These are phyloP conservation scores for Brachionus plicatilis DNA, from an alignment of 1,140 invertebrate genomes.

Conservation along the genomic window DNA sequence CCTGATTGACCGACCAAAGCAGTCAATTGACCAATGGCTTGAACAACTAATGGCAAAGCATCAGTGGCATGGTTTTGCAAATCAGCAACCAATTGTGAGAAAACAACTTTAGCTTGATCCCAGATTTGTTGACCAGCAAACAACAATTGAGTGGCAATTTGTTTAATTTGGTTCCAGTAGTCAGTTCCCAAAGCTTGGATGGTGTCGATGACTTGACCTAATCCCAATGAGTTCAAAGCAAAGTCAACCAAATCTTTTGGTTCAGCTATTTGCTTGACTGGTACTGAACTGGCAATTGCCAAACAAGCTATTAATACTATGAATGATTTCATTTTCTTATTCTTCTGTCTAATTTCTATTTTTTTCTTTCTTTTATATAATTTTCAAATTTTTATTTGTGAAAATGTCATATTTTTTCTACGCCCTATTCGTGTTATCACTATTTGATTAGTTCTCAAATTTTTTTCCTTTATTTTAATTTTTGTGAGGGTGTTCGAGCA, in stretches of 20 bases:
- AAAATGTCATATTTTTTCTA: not conserved
- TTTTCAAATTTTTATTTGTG: not conserved
- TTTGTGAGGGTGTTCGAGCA: not conserved
- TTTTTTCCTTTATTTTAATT: not conserved
- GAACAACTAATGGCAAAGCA: not conserved
- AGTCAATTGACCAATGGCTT: not conserved
- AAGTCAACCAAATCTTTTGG: not conserved
- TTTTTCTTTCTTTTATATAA: not conserved
- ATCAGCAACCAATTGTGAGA: not conserved
- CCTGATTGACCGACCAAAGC: not conserved
- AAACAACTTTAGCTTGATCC: not conserved
- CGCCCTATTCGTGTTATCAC: not conserved
- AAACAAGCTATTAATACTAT: not conserved
- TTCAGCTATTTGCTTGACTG: not conserved
- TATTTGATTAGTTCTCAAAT: too few species aligned
- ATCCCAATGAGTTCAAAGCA: slow-evolving; percentile 4
- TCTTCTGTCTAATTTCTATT: not conserved
- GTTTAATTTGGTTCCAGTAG: not conserved
- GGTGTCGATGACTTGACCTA: not conserved
- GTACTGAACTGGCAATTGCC: not conserved
- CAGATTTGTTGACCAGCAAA: slow-evolving; percentile 24
- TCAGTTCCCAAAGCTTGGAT: not conserved
- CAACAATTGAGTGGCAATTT: slow-evolving; percentile 6
- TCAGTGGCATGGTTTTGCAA: slow-evolving; percentile 15
- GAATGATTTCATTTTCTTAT: not conserved